These are phyloP conservation scores for Cyclophora punctaria DNA, from an alignment of 2,888 invertebrate species.

Conservation along the genomic window DNA sequence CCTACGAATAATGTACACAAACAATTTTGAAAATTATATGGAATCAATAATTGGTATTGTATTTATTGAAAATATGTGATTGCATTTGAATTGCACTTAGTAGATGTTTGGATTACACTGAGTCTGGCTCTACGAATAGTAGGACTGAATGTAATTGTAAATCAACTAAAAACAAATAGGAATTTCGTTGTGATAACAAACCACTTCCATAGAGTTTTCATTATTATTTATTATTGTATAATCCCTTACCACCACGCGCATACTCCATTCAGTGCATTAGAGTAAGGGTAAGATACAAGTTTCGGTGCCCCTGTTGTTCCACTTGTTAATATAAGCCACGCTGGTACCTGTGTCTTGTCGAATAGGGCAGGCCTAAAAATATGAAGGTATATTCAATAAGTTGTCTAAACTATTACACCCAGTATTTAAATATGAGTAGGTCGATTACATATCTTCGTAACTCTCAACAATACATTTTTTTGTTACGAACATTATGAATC, in stretches of 20 bases:
- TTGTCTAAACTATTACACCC: not conserved
- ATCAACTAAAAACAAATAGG: no score
- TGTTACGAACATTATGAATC: no score
- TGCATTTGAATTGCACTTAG: no score
- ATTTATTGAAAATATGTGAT: no score
- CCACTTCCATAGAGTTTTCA: not conserved
- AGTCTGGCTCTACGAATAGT: no score
- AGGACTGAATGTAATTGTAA: no score
- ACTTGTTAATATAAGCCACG: slow-evolving; percentile 44
- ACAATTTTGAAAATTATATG: no score
- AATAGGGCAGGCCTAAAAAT: slow-evolving; percentile 37
- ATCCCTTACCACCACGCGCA: slow-evolving; percentile 35
- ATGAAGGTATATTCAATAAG: slow-evolving; percentile 1
- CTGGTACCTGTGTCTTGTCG: slow-evolving; percentile 28
- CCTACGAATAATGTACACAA: no score
- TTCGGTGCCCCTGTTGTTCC: slow-evolving; percentile 45
- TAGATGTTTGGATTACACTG: no score
- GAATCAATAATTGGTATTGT: no score
- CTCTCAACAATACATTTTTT: no score
- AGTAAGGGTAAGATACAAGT: slow-evolving; percentile 33
- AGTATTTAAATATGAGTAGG: not conserved
- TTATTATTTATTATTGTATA: not conserved
- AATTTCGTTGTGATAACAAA: no score
- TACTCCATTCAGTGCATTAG: slow-evolving; percentile 29
- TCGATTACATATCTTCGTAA: not conserved